Percentiles rank a stretch among this genome's conserved stretches.
Evolutionary conservation across 2,888 invertebrate species (phyloP).

Genomic region (Andricus curvator): DNA sequence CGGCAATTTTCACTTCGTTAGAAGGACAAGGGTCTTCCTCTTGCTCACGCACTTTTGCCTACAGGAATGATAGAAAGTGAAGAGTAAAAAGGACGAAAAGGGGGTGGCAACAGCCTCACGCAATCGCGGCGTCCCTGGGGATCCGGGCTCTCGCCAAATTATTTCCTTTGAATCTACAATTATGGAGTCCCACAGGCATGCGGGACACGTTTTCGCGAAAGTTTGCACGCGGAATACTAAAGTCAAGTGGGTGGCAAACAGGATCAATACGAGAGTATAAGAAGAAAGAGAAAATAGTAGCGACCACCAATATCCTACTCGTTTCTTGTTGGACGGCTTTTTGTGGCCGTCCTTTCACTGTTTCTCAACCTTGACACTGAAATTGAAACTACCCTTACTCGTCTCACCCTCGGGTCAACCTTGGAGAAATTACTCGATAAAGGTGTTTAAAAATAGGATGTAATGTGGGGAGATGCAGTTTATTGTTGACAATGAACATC

Average conservation of each 20-base stretch:
- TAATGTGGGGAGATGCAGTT: neutral
- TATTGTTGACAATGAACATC: too few relatives aligned
- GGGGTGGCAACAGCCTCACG: conserved; percentile 42
- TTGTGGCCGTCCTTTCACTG: conserved; percentile 31
- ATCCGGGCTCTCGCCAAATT: conserved; percentile 65
- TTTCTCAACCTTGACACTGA: conserved; percentile 32
- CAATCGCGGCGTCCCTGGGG: conserved; percentile 55
- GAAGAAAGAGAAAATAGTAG: conserved; percentile 41
- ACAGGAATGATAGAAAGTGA: neutral
- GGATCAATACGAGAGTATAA: conserved; percentile 72
- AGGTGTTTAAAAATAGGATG: neutral
- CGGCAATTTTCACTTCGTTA: conserved; percentile 76
- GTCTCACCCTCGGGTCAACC: conserved; percentile 6
- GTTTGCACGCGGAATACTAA: conserved; percentile 77
- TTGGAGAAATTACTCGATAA: neutral
- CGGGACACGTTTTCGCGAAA: conserved; percentile 74
- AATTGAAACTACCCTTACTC: conserved; percentile 28
- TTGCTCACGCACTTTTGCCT: conserved; percentile 33
- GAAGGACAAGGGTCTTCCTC: conserved; percentile 56
- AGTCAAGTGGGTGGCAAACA: conserved; percentile 69
- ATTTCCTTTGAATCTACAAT: conserved; percentile 79
- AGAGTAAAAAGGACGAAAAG: conserved; percentile 6
- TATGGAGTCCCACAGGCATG: conserved; percentile 72
- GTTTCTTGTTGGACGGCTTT: conserved; percentile 21
- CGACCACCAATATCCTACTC: conserved; percentile 20